These are phyloP conservation scores for Melangyna quadrimaculata DNA, from an alignment of 2,888 invertebrate species.

Conservation along the genomic window DNA sequence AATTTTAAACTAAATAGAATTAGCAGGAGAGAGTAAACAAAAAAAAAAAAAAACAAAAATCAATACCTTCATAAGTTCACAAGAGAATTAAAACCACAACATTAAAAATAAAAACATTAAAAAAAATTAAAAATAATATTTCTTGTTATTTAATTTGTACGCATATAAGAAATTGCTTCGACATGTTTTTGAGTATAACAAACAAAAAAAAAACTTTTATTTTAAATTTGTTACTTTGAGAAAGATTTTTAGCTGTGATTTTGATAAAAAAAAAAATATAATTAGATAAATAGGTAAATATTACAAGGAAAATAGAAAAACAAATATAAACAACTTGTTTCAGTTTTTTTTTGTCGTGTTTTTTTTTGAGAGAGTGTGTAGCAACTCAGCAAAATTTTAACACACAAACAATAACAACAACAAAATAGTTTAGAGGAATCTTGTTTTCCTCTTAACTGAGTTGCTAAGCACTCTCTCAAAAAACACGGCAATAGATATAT, in stretches of 20 bases:
- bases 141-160: neutral
- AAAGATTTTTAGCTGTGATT: conserved; percentile 68
- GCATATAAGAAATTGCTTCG: neutral
- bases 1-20: neutral
- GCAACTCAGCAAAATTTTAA: too few relatives aligned
- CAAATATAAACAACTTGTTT: conserved; percentile 12
- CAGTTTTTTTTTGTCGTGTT: too few relatives aligned
- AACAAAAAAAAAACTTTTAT: neutral
- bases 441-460: too few relatives aligned
- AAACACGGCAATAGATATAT: too few relatives aligned
- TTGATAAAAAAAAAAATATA: conserved; percentile 57
- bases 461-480: too few relatives aligned
- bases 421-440: too few relatives aligned
- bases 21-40: conserved; percentile 2
- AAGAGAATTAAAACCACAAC: conserved; percentile 1
- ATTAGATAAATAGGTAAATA: conserved; percentile 52
- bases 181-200: neutral
- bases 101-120: neutral
- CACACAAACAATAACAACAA: too few relatives aligned
- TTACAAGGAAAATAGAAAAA: conserved; percentile 55
- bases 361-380: too few relatives aligned
- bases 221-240: conserved; percentile 16
- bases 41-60: too few relatives aligned
- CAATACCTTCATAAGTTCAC: neutral
- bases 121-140: neutral